phyloP scores from a whole-genome alignment of 2,113 vertebrate species.

The Cardinalis cardinalis region DNA sequence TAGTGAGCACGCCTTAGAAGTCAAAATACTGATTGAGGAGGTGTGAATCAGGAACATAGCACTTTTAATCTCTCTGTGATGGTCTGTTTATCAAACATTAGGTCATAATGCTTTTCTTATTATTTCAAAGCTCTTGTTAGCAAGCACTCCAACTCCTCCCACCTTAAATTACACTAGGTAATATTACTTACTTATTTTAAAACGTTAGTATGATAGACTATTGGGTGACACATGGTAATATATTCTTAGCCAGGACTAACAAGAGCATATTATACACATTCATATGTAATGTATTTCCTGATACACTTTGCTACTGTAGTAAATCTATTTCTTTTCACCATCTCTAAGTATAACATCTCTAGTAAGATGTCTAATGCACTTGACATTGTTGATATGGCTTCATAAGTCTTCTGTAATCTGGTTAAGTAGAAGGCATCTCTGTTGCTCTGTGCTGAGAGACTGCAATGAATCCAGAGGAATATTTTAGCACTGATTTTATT shows the following conservation, averaged over 20 bases:
- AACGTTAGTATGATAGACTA: not conserved
- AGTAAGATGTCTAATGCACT: conserved; percentile 31
- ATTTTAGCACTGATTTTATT: not conserved
- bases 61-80: not conserved
- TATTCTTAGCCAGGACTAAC: not conserved
- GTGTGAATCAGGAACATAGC: not conserved
- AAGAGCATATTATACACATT: not conserved
- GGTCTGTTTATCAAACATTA: not conserved
- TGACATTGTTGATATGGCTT: not conserved
- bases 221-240: not conserved
- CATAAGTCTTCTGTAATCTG: not conserved
- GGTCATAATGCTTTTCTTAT: not conserved
- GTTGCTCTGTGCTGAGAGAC: not conserved
- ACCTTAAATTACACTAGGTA: not conserved
- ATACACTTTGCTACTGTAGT: not conserved
- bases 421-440: not conserved
- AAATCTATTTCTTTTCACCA: conserved; percentile 4
- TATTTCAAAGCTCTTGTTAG: not conserved
- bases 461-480: not conserved
- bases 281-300: not conserved
- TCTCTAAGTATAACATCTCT: not conserved
- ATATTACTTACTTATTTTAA: not conserved
- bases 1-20: not conserved
- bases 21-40: not conserved
- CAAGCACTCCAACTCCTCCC: not conserved